Evolutionary conservation across 2,888 invertebrate species (phyloP).

Genomic region (Spodoptera littoralis): DNA sequence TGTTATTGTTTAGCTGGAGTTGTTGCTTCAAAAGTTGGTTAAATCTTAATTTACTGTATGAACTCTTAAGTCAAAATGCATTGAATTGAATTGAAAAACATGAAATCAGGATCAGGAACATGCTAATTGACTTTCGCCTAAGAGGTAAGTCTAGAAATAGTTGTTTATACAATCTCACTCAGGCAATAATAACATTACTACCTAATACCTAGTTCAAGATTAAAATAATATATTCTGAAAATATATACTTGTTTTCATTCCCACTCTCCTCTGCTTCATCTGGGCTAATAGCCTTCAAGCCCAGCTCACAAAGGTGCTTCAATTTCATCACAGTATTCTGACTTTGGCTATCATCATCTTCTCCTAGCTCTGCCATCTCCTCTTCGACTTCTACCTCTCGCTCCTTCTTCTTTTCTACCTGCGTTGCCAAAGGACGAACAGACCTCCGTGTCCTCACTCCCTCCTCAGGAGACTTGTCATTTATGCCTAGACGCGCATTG

Average conservation of each 20-base stretch:
- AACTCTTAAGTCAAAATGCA: no score
- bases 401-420: constrained; percentile 55
- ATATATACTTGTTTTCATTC: constrained; percentile 53
- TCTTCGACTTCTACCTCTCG: constrained; percentile 46
- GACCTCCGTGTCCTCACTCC: constrained; percentile 79
- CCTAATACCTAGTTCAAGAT: no score
- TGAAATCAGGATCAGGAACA: no score
- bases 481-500: constrained; percentile 85
- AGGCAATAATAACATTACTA: no score
- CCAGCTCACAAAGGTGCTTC: constrained; percentile 88
- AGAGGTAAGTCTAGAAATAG: no score
- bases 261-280: constrained; percentile 71
- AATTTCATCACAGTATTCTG: constrained; percentile 87
- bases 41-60: no score
- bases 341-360: constrained; percentile 68
- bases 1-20: no score
- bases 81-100: no score
- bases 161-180: no score
- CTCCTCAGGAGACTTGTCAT: constrained; percentile 76
- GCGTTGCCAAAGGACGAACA: constrained; percentile 58
- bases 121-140: no score
- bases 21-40: no score
- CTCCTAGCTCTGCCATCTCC: constrained; percentile 59
- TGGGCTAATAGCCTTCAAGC: constrained; percentile 80
- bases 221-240: not conserved